Evolutionary conservation across 1,140 invertebrate genomes (phyloP), one percentile per base, ranked within the genome.

Genomic region (Choristoneura fumiferana): DNA sequence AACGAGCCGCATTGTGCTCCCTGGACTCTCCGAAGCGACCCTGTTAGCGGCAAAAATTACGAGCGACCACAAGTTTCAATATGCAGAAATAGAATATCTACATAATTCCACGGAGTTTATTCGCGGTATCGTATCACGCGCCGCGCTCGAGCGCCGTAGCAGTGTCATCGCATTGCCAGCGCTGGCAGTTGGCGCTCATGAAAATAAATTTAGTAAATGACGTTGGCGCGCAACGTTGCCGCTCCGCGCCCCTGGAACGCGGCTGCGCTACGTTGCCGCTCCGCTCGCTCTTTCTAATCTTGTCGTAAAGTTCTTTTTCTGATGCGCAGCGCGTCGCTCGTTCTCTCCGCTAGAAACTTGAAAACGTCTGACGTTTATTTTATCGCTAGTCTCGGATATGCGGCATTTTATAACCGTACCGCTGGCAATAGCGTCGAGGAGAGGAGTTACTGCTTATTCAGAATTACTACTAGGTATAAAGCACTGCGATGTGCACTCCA

Each of bases 151-250:
- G 71, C 63, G 64, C 59, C 57, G 61, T 68, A 78, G 80, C 76
- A 62, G 75, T 78, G 74, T 78, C 75, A 78, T 78, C 82, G 84
- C 33, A 54, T 43, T 39, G 56, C 76, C 78, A 80, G 81, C 80
- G 59, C 59, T 49, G 43, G 43, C 43, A 49, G 83, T 81, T 83
- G 76, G 81, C 81, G 85, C 81, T 87, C 84, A 84, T 88, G 82
- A 85, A 86, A 88, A 88, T 88, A 88, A 83, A 88, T 88, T 88
- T 88, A 88, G 85, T 88, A 85, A 84, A 84, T 88, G 85, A 88
- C 85, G 85, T 87, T 83, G 76, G 71, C 76, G 67, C 65, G 62
- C 71, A 61, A 63, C 78, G 85, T 87, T 88, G 85, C 85, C 85
- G 71, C 76, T 76, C 73, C 61, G 83, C 66, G 75, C 68, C 70